Conservation (phyloP, 1,140 invertebrate species). For the Drosophila punjabiensis region DNA sequence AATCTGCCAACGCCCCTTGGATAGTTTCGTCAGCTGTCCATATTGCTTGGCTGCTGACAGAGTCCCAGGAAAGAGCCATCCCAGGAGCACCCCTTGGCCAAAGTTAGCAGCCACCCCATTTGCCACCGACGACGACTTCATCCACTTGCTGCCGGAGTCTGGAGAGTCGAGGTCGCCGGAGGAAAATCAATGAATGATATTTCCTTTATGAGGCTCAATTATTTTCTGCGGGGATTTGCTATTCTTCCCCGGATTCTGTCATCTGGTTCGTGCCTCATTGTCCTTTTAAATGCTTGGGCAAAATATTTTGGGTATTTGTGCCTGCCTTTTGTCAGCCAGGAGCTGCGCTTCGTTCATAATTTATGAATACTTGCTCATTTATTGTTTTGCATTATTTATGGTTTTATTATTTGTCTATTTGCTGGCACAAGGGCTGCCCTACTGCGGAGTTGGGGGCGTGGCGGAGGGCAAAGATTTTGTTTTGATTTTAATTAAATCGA, state of each 20-base stretch:
- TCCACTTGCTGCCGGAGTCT: slow-evolving; percentile 60
- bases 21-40: slow-evolving; percentile 82
- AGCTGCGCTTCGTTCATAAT: slow-evolving; percentile 68
- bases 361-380: slow-evolving; percentile 84
- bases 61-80: slow-evolving; percentile 17
- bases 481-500: slow-evolving; percentile 83
- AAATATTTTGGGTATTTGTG: slow-evolving; percentile 81
- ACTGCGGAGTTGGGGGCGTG: slow-evolving; percentile 1
- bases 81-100: slow-evolving; percentile 14
- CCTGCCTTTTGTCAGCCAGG: slow-evolving; percentile 58
- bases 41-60: slow-evolving; percentile 40
- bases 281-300: slow-evolving; percentile 82
- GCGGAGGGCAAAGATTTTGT: slow-evolving; percentile 69
- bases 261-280: slow-evolving; percentile 76
- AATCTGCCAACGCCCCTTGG: slow-evolving; percentile 58
- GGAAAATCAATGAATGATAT: slow-evolving; percentile 84
- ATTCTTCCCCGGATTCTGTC: slow-evolving; percentile 64
- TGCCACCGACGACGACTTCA: slow-evolving; percentile 38
- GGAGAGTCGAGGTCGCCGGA: slow-evolving; percentile 31
- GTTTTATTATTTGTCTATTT: slow-evolving; percentile 73
- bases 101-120: slow-evolving; percentile 17
- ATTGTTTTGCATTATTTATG: slow-evolving; percentile 83
- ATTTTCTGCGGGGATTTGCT: slow-evolving; percentile 84
- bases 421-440: slow-evolving; percentile 1
- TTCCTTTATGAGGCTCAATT: slow-evolving; percentile 83